These are phyloP conservation scores for Tenrec ecaudatus DNA, from an alignment of 2,113 vertebrate species.

Conservation along the genomic window DNA sequence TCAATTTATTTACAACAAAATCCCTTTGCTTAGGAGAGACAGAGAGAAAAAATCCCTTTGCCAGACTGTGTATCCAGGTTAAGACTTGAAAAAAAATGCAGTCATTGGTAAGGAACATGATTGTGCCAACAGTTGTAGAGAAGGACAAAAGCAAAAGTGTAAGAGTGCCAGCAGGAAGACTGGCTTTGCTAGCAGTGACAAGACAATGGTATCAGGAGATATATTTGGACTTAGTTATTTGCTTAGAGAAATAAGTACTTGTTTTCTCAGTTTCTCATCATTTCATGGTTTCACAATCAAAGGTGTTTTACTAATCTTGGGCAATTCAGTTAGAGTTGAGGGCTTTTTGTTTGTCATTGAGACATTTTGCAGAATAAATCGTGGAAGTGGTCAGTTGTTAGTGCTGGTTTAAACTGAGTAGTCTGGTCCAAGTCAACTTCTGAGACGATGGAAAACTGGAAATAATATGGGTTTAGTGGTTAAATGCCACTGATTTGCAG, in stretches of 20 bases:
- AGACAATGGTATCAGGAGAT: not conserved
- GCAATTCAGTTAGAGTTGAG: not conserved
- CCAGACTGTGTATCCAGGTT: not conserved
- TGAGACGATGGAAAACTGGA: not conserved
- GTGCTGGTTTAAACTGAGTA: not conserved
- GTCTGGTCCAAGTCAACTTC: not conserved
- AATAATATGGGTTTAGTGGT: not conserved
- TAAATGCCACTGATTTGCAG: not conserved
- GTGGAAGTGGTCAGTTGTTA: not conserved
- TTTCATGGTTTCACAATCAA: slow-evolving; percentile 11
- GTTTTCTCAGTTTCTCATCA: not conserved
- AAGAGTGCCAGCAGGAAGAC: not conserved
- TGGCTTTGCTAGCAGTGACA: not conserved
- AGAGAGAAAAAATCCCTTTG: not conserved
- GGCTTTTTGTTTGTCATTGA: slow-evolving; percentile 1
- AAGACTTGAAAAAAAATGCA: slow-evolving; percentile 15
- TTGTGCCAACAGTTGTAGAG: not conserved
- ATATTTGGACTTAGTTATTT: not conserved
- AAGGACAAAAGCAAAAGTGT: not conserved
- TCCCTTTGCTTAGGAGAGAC: no score
- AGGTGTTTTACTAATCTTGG: slow-evolving; percentile 2
- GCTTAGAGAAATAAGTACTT: not conserved
- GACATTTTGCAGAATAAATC: not conserved
- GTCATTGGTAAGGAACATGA: not conserved
- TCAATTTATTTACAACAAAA: slow-evolving; percentile 16